Percentiles rank a stretch among this genome's conserved stretches.
phyloP scores from a whole-genome alignment of 2,888 invertebrate genomes.

The Patella pellucida region DNA sequence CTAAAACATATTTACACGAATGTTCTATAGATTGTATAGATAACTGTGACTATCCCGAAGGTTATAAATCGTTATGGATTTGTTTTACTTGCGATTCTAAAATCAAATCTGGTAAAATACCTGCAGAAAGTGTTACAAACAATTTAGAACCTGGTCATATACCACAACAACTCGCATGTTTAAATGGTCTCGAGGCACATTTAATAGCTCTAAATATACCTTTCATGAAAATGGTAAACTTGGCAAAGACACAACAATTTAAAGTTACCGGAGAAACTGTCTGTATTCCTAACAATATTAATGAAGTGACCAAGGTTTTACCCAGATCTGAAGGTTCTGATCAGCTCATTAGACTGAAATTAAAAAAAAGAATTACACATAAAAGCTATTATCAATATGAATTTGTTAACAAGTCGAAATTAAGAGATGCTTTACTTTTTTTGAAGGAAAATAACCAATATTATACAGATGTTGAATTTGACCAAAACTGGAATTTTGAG shows the following conservation, averaged over 20 bases:
- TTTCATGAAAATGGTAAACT: neutral
- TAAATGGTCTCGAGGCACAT: neutral
- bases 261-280: neutral
- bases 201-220: conserved; percentile 4
- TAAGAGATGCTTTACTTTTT: neutral
- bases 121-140: conserved; percentile 9
- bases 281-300: conserved; percentile 1
- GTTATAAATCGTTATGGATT: neutral
- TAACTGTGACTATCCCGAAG: neutral
- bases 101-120: conserved; percentile 1
- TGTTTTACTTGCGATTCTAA: neutral
- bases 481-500: neutral
- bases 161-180: neutral
- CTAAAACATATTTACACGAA: neutral
- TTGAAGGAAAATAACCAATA: neutral
- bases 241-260: neutral
- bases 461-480: neutral
- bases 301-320: neutral
- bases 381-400: neutral
- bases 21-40: neutral
- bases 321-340: neutral
- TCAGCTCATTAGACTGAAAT: neutral
- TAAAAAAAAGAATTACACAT: neutral
- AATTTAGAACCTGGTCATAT: conserved; percentile 1
- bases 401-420: neutral